Evolutionary conservation across 2,797 vertebrate genomes (phyloP).

Genomic region (Delichon dasypus): DNA sequence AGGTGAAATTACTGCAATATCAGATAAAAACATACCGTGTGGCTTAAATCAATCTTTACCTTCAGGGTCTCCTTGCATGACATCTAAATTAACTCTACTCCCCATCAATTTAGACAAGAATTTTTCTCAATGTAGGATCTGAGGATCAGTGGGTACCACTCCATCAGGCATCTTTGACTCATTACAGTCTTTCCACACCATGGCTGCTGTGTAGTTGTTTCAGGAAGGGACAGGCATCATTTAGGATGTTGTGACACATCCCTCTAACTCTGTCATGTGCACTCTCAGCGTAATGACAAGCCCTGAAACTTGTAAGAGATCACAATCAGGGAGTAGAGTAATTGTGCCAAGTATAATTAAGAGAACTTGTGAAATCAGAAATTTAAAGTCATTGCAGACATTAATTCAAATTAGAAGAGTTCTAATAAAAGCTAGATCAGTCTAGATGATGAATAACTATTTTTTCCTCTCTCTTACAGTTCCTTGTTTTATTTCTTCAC

Average conservation of each 20-base stretch:
- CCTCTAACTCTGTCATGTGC: not conserved
- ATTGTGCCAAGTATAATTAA: not conserved
- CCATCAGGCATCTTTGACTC: not conserved
- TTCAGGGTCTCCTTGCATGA: not conserved
- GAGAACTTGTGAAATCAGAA: not conserved
- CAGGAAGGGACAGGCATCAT: not conserved
- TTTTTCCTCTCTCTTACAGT: not conserved
- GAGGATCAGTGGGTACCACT: not conserved
- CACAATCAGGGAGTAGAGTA: not conserved
- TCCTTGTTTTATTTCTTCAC: not conserved
- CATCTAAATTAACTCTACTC: not conserved
- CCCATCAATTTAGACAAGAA: not conserved
- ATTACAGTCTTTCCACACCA: not conserved
- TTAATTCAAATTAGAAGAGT: not conserved
- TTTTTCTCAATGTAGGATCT: not conserved
- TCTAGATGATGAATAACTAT: not conserved
- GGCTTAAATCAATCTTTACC: not conserved
- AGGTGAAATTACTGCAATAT: not conserved
- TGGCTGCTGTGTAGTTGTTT: not conserved
- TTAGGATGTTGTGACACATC: not conserved
- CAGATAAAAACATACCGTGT: not conserved
- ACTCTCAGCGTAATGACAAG: not conserved
- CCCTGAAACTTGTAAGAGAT: not conserved
- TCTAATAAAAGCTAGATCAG: not conserved
- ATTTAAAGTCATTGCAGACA: not conserved